Evolutionary conservation across 2,888 invertebrate genomes (phyloP).

Genomic region (Napeogenes sylphis): DNA sequence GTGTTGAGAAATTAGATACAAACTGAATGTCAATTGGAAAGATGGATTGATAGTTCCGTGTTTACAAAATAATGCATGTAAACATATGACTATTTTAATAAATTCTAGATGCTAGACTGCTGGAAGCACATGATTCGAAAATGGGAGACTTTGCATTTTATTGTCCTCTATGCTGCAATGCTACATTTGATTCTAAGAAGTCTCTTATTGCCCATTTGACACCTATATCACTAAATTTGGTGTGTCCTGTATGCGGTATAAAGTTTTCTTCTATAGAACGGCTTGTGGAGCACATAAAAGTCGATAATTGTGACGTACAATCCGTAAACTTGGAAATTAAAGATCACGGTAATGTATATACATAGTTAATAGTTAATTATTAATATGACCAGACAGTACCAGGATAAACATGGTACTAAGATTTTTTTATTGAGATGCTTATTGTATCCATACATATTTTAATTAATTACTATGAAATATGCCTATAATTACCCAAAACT

Average conservation of each 20-base stretch:
- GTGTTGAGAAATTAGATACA: conserved; percentile 61
- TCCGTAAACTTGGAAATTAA: conserved; percentile 17
- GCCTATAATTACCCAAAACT: too few relatives aligned
- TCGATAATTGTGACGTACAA: conserved; percentile 47
- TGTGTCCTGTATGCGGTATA: conserved; percentile 78
- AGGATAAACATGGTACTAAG: too few relatives aligned
- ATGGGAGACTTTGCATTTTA: conserved; percentile 74
- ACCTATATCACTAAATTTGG: conserved; percentile 67
- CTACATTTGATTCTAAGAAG: conserved; percentile 77
- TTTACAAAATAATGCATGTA: conserved; percentile 47
- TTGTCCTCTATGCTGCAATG: conserved; percentile 82
- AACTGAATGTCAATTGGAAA: conserved; percentile 51
- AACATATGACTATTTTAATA: conserved; percentile 7
- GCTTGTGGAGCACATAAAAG: conserved; percentile 77
- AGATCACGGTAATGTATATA: conserved; percentile 21
- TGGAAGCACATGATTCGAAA: conserved; percentile 33
- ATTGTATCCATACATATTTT: too few relatives aligned
- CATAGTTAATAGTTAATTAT: conserved; percentile 19
- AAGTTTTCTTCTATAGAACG: conserved; percentile 73
- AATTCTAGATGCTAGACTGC: conserved; percentile 5
- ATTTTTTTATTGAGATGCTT: background rate
- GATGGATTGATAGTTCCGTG: conserved; percentile 42
- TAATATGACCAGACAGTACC: conserved; percentile 1
- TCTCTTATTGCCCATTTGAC: conserved; percentile 75
- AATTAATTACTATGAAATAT: too few relatives aligned